Evolutionary conservation across 2,888 invertebrate species (phyloP).

Genomic region (Volucella bombylans): DNA sequence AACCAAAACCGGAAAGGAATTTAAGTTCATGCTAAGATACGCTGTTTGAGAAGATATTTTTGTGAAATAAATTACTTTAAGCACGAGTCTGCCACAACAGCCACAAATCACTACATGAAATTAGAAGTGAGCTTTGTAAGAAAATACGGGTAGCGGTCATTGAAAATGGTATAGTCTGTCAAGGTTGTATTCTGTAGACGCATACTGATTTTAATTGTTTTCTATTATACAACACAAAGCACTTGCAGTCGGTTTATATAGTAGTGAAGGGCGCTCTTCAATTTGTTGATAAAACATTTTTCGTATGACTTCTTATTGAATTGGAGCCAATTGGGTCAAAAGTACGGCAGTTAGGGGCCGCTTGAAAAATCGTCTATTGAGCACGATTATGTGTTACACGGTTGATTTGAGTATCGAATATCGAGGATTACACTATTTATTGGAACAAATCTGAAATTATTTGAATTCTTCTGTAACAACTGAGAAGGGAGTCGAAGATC

Average conservation of each 20-base stretch:
- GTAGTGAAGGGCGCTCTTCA: constrained; percentile 4
- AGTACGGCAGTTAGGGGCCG: constrained; percentile 41
- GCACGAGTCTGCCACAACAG: constrained; percentile 18
- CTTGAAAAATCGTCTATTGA: constrained; percentile 36
- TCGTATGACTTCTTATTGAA: constrained; percentile 48
- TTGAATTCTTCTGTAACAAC: neutral
- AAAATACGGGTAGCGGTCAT: constrained; percentile 44
- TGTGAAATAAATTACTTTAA: constrained; percentile 12
- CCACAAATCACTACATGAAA: constrained; percentile 38
- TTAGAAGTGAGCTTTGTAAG: constrained; percentile 22
- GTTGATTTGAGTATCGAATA: neutral
- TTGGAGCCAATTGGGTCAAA: constrained; percentile 62
- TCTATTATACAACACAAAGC: constrained; percentile 2
- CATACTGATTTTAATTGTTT: neutral
- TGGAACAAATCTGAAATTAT: constrained; percentile 5
- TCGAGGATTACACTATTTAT: constrained; percentile 8
- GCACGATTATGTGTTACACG: constrained; percentile 34
- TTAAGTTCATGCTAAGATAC: constrained; percentile 2
- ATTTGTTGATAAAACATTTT: constrained; percentile 40
- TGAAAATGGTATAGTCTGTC: constrained; percentile 48
- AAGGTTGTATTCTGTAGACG: constrained; percentile 30
- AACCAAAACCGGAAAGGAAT: constrained; percentile 1
- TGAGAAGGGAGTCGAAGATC: no score
- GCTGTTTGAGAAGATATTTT: constrained; percentile 24
- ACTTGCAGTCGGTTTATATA: neutral